Evolutionary conservation across 2,888 invertebrate species (phyloP).

Genomic region (Tortricodes alternella): DNA sequence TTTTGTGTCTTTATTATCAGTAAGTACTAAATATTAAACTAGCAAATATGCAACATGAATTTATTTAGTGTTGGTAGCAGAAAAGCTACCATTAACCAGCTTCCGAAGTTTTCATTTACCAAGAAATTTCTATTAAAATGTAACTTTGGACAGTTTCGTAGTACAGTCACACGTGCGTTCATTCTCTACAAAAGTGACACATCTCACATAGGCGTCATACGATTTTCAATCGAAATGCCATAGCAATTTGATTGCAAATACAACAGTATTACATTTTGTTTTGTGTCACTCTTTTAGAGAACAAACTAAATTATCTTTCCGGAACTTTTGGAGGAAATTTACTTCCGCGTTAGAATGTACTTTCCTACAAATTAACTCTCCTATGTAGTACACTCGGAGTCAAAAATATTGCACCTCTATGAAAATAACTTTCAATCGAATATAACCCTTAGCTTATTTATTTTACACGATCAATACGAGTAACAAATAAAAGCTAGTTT

Average conservation of each 20-base stretch:
- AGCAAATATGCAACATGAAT: too few species aligned
- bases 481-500: too few species aligned
- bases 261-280: background rate
- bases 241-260: background rate
- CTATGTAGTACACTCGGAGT: background rate
- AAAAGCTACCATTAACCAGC: background rate
- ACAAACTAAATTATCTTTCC: conserved; percentile 49
- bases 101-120: background rate
- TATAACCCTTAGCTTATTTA: too few species aligned
- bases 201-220: background rate
- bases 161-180: conserved; percentile 37
- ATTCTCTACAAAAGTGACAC: background rate
- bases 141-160: conserved; percentile 17
- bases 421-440: too few species aligned
- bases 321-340: conserved; percentile 59
- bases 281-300: background rate
- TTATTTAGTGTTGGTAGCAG: too few species aligned
- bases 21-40: too few species aligned
- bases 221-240: background rate
- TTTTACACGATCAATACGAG: too few species aligned
- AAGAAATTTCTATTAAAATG: conserved; percentile 24
- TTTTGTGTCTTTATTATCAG: too few species aligned
- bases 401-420: too few species aligned
- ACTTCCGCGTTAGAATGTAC: conserved; percentile 49
- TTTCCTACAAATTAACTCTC: conserved; percentile 39